Base-by-base conservation (phyloP, 2,797 vertebrate genomes). In the Periparus ater region DNA sequence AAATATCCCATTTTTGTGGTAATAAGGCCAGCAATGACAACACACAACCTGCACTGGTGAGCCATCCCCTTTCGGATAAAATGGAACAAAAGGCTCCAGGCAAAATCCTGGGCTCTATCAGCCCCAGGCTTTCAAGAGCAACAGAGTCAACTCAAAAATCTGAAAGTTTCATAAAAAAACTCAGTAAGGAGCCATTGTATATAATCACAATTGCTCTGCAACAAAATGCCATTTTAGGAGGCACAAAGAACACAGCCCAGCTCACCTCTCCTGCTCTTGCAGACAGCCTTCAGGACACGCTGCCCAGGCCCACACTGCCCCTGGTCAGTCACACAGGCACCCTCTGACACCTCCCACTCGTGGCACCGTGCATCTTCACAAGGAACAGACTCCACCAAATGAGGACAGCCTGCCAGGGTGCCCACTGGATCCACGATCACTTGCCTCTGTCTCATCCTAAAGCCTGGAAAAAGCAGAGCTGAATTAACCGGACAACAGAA, bases 321-420 rank as follows among this genome's bases (percentile, higher is more conserved):
- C 30, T 96, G 97, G 38, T 97, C 92, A 54, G 98, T 95, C 25
- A 98, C 88, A 58, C 99, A 99, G 14, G 85, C 8, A 30, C 97
- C 98, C 95, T 98, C 98, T 3, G 96, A 97, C 38, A 98, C 29
- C 22, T 94, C 91, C 99, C 99, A 99, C 91, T 89, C 94, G 15
- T 98, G 98, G 62, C 99, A 99, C 66, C 91, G 21, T 0, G 98
- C 98, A 60, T 99, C 98, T 13, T 99, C 99, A 45, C 99, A 99
- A 11, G 98, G 98, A 85, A 99, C 92, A 40, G 98, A 98, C 96
- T 99, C 99, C 34, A 97, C 87, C 91, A 99, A 94, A 84, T 99
- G 99, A 4, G 98, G 98, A 92, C 99, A 99, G 6, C 67, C 96
- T 5, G 97, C 97, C 9, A 70, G 65, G 25, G 95, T 91, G 58